A percentile compares a stretch with the other conserved stretches of the same genome.
These are phyloP conservation scores for Podiceps cristatus DNA, from an alignment of 2,113 vertebrate genomes.

Conservation along the genomic window DNA sequence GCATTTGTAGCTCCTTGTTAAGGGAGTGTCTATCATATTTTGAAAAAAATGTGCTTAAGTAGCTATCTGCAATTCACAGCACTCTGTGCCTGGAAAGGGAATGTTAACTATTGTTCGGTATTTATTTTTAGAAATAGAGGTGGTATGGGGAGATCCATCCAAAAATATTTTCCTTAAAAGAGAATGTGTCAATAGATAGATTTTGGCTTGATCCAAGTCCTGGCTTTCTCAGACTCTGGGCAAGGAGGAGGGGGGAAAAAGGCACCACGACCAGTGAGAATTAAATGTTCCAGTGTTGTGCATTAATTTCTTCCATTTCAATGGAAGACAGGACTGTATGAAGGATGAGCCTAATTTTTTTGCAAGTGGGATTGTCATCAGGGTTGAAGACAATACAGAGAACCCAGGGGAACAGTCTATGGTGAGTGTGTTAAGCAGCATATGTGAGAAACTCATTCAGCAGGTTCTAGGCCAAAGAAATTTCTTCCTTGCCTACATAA, in stretches of 20 bases:
- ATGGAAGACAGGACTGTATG: neutral
- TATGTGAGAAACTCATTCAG: neutral
- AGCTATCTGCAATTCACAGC: neutral
- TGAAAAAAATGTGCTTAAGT: neutral
- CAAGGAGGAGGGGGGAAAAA: neutral
- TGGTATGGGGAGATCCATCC: neutral
- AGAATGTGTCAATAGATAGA: neutral
- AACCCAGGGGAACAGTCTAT: too few species aligned
- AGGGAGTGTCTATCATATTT: neutral
- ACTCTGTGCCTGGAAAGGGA: neutral
- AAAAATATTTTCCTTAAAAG: neutral
- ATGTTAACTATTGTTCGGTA: neutral
- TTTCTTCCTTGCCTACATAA: neutral
- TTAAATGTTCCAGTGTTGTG: neutral
- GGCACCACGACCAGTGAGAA: neutral
- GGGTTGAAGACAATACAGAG: neutral
- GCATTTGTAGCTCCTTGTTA: neutral
- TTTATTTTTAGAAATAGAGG: neutral
- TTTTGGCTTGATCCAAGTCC: neutral
- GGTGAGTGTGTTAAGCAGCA: neutral
- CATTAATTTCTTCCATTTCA: neutral
- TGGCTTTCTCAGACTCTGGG: neutral
- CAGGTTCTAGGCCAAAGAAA: neutral
- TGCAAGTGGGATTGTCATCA: neutral
- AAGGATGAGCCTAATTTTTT: neutral